These are phyloP conservation scores for Melanostigma gelatinosum DNA, from an alignment of 2,113 vertebrate species.

Conservation along the genomic window DNA sequence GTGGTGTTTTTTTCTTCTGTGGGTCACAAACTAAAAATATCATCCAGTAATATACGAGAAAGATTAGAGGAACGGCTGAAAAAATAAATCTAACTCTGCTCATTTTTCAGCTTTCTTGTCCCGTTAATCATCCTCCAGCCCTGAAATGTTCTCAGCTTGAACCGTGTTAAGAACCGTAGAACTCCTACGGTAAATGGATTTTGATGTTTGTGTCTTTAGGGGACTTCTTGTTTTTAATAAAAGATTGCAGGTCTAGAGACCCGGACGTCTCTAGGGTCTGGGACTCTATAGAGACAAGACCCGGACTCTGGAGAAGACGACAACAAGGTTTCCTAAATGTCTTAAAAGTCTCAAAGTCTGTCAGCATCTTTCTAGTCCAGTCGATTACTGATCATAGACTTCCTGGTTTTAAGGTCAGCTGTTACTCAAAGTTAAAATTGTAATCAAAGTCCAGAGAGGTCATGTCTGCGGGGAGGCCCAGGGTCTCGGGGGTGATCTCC, in stretches of 20 bases:
- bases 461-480: constrained; percentile 67
- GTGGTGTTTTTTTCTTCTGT: background rate
- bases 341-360: background rate
- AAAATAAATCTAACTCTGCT: background rate
- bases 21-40: background rate
- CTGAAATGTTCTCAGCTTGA: background rate
- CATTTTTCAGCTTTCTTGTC: background rate
- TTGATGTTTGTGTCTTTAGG: background rate
- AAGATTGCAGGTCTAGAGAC: background rate
- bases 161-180: background rate
- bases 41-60: background rate
- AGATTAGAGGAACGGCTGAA: background rate
- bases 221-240: background rate
- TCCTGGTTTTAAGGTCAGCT: background rate
- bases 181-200: background rate
- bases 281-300: background rate
- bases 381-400: background rate
- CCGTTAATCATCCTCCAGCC: background rate
- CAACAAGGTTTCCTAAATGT: background rate
- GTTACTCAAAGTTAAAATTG: constrained; percentile 72
- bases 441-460: constrained; percentile 64
- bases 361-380: constrained; percentile 5
- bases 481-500: constrained; percentile 60
- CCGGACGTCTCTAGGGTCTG: background rate
- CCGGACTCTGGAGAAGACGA: background rate